These are phyloP conservation scores for Drosophila rufa DNA, from an alignment of 1,140 invertebrate species.

Conservation along the genomic window DNA sequence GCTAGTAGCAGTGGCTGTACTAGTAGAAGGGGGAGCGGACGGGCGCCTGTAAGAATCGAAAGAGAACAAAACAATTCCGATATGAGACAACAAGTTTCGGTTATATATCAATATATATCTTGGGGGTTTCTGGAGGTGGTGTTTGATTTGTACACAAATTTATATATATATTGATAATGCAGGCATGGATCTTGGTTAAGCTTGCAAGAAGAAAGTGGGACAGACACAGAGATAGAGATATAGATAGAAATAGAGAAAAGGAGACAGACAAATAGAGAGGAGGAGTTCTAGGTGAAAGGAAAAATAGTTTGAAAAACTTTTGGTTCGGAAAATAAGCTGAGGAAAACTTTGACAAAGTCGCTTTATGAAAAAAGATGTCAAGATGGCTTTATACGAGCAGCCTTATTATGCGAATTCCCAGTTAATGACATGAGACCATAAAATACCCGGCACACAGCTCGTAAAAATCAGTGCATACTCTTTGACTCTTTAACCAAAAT, in stretches of 20 bases:
- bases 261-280: slow-evolving; percentile 14
- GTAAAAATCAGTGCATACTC: not conserved
- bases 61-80: slow-evolving; percentile 77
- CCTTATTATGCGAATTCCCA: not conserved
- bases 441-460: not conserved
- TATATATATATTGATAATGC: slow-evolving; percentile 47
- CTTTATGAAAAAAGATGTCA: not conserved
- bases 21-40: slow-evolving; percentile 41
- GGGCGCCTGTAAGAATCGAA: slow-evolving; percentile 77
- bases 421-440: not conserved
- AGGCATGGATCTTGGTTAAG: slow-evolving; percentile 49
- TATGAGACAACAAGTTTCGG: slow-evolving; percentile 65
- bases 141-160: slow-evolving; percentile 33
- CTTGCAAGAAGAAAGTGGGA: slow-evolving; percentile 31
- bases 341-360: slow-evolving; percentile 18
- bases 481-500: not conserved
- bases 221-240: slow-evolving; percentile 24
- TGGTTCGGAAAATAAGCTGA: slow-evolving; percentile 20
- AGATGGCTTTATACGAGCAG: not conserved
- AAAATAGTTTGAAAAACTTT: slow-evolving; percentile 12
- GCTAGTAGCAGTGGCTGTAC: slow-evolving; percentile 31
- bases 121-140: slow-evolving; percentile 19
- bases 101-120: slow-evolving; percentile 54
- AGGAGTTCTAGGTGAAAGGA: slow-evolving; percentile 8
- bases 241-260: slow-evolving; percentile 21